Percentiles rank a stretch among this genome's conserved stretches.
These are phyloP conservation scores for Cordilura impudica DNA, from an alignment of 2,888 invertebrate species.

Conservation along the genomic window DNA sequence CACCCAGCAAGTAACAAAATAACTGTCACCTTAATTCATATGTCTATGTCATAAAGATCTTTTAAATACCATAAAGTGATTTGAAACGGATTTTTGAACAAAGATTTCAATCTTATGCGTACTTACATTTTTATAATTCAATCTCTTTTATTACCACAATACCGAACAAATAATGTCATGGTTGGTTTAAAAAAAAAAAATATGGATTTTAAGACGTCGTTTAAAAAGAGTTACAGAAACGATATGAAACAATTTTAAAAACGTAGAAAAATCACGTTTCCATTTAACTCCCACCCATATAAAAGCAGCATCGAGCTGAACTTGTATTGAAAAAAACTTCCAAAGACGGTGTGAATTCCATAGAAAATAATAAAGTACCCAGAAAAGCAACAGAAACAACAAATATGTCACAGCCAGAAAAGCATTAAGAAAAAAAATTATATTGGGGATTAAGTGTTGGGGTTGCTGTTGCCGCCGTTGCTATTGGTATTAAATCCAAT, in stretches of 20 bases:
- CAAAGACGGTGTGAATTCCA: conserved; percentile 4
- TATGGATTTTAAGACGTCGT: neutral
- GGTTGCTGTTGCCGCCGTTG: conserved; percentile 22
- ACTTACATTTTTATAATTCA: conserved; percentile 9
- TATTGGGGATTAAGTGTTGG: conserved; percentile 7
- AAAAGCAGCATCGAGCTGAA: neutral
- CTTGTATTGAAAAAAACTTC: neutral
- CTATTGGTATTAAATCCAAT: conserved; percentile 21
- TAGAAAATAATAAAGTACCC: conserved; percentile 7
- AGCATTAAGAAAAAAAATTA: neutral
- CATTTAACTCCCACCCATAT: conserved; percentile 27
- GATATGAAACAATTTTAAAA: conserved; percentile 26
- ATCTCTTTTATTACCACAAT: conserved; percentile 30
- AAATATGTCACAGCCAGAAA: conserved; percentile 26
- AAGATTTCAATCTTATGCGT: neutral
- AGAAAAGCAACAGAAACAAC: conserved; percentile 4
- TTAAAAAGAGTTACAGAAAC: conserved; percentile 28
- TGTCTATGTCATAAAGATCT: neutral
- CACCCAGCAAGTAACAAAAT: no score
- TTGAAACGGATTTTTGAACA: conserved; percentile 3
- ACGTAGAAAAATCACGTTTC: conserved; percentile 42
- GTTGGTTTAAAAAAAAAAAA: conserved; percentile 14
- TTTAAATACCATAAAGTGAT: neutral
- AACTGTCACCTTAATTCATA: neutral
- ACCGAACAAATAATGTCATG: conserved; percentile 29